phyloP scores from a whole-genome alignment of 2,113 vertebrate species.

The Syngnathus typhle region DNA sequence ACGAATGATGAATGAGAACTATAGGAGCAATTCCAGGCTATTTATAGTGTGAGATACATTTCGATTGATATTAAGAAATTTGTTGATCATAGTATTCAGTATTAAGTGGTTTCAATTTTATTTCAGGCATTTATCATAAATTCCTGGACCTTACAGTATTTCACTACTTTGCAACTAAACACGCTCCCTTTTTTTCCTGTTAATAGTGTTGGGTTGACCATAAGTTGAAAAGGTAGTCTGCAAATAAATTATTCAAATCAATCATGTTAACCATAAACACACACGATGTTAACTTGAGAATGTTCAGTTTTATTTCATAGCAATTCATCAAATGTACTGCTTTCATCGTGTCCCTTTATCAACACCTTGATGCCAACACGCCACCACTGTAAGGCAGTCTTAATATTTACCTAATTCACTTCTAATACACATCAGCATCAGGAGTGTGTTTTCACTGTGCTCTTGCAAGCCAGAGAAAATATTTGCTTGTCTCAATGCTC shows the following conservation, averaged over 20 bases:
- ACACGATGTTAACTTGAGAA: background rate
- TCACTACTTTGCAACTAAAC: background rate
- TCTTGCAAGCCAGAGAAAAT: slow-evolving; percentile 68
- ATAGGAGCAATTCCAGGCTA: too few species aligned
- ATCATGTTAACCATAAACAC: slow-evolving; percentile 5
- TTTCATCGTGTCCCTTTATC: slow-evolving; percentile 30
- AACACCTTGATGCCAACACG: slow-evolving; percentile 24
- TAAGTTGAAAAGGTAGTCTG: background rate
- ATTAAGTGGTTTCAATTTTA: background rate
- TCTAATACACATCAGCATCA: slow-evolving; percentile 71
- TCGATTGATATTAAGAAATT: background rate
- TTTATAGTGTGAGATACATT: background rate
- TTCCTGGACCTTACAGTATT: background rate
- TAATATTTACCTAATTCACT: slow-evolving; percentile 68
- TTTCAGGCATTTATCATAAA: background rate
- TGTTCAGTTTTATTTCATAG: slow-evolving; percentile 11
- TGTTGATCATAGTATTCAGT: background rate
- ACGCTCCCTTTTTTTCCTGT: background rate
- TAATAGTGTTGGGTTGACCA: background rate
- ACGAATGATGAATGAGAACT: too few species aligned
- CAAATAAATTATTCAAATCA: background rate
- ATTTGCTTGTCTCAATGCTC: slow-evolving; percentile 56
- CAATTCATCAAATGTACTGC: slow-evolving; percentile 25
- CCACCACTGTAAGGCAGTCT: slow-evolving; percentile 61
- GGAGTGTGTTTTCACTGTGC: slow-evolving; percentile 60